Conservation (phyloP, 1,140 invertebrate genomes). For the Listronotus oregonensis region DNA sequence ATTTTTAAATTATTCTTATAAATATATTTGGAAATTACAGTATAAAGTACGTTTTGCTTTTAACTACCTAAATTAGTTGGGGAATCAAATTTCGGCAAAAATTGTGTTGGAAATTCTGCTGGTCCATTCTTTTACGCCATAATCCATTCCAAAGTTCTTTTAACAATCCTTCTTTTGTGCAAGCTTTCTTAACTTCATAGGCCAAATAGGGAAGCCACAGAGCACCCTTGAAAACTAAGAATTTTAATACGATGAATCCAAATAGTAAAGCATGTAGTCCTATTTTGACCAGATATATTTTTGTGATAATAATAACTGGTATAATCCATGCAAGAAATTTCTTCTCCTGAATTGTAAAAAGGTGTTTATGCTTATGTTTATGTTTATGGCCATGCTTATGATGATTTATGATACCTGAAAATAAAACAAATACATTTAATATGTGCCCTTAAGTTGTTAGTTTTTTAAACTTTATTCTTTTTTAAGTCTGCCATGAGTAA, state of each 20-base stretch:
- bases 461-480: too few relatives aligned
- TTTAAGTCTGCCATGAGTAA: too few relatives aligned
- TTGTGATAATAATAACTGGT: conserved; percentile 27
- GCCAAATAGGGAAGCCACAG: conserved; percentile 32
- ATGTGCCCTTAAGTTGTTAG: too few relatives aligned
- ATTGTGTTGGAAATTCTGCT: too few relatives aligned
- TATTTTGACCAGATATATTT: conserved; percentile 34
- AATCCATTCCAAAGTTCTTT: conserved; percentile 33
- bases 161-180: conserved; percentile 28
- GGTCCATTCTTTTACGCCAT: conserved; percentile 24
- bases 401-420: too few relatives aligned
- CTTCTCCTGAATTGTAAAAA: conserved; percentile 16
- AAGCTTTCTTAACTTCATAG: conserved; percentile 29
- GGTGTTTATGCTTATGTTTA: conserved; percentile 4
- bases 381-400: background rate
- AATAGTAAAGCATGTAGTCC: conserved; percentile 33
- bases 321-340: conserved; percentile 27
- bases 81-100: too few relatives aligned
- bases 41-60: too few relatives aligned
- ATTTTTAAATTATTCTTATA: too few relatives aligned
- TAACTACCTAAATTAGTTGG: too few relatives aligned
- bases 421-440: too few relatives aligned
- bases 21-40: too few relatives aligned
- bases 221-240: conserved; percentile 28
- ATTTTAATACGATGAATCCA: conserved; percentile 29